Conservation (phyloP, 2,888 invertebrate species). For the Aporophyla nigra region DNA sequence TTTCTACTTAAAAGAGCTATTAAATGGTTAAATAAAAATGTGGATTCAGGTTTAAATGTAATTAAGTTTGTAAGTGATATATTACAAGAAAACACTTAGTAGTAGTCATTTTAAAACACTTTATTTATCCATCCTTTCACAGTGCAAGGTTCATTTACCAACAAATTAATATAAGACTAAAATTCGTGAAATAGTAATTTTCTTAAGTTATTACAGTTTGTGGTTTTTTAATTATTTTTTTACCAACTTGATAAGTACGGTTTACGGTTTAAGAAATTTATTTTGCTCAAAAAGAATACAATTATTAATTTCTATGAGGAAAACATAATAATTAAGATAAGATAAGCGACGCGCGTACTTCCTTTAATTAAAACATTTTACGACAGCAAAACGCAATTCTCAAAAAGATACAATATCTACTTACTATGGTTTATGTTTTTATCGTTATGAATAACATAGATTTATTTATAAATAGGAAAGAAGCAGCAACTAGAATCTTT, state of each 20-base stretch:
- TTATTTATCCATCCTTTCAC: slow-evolving; percentile 46
- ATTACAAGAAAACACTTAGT: slow-evolving; percentile 34
- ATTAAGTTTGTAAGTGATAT: slow-evolving; percentile 15
- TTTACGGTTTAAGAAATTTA: too few species aligned
- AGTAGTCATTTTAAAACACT: slow-evolving; percentile 33
- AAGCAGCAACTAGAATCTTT: not conserved
- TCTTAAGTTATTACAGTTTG: slow-evolving; percentile 51
- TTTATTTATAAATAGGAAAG: not conserved
- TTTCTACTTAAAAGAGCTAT: slow-evolving; percentile 31
- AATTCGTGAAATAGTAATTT: slow-evolving; percentile 54
- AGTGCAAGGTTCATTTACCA: slow-evolving; percentile 41
- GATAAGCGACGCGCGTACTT: too few species aligned
- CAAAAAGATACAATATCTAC: not conserved
- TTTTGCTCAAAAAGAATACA: too few species aligned
- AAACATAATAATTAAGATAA: too few species aligned
- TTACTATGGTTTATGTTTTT: not conserved
- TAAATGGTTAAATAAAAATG: slow-evolving; percentile 34
- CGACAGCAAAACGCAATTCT: slow-evolving; percentile 9
- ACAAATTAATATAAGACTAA: slow-evolving; percentile 37
- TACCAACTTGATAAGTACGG: slow-evolving; percentile 19
- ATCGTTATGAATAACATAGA: not conserved
- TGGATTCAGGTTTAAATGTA: slow-evolving; percentile 19
- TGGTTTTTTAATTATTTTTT: slow-evolving; percentile 43
- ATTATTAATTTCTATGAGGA: too few species aligned
- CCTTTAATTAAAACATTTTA: slow-evolving; percentile 11